Evolutionary conservation across 2,888 invertebrate genomes (phyloP), one percentile per base, ranked within the genome.

Genomic region (Diarsia brunnea): DNA sequence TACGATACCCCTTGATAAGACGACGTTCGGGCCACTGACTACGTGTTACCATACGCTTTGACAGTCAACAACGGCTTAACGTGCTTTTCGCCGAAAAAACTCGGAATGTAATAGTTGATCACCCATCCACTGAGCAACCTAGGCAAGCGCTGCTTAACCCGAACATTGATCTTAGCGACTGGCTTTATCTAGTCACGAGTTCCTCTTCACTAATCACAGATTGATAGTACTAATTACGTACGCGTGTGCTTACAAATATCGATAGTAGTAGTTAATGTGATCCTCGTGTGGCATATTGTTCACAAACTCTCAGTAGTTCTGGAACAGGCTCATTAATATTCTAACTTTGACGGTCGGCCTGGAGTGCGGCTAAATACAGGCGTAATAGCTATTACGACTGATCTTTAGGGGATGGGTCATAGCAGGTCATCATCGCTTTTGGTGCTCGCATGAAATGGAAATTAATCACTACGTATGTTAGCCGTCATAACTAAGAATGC

Each of bases 261-360:
- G 69, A 73, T 73, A 66, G n/a, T n/a, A n/a, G n/a, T n/a, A n/a
- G 78, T 82, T 82, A 78, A 82, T 81, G 68, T 49, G 63, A 77
- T 82, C 38, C 38, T 38, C 73, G 53, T 60, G 67, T 51, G 60
- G 73, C 78, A 78, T 78, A 81, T 73, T 81, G 81, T 82, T 81
- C 60, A 21, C 63, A 55, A 81, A 81, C 78, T 82, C 67, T 47
- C 24, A 31, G n/a, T 60, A 78, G 67, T 70, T 81, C 49, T 73
- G 69, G 73, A 71, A 55, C 24, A 7, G 67, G 21, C 73, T 82
- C 82, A 82, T 81, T 81, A 78, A 81, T 81, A 81, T 82, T 82
- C 73, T 49, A 78, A 81, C 67, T 81, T 78, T 27, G 78, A 65
- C 31, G 69, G 60, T 78, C 19, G 65, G 63, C 43, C 63, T 64